Conservation (phyloP, 1,140 invertebrate species). For the Diprion similis region DNA sequence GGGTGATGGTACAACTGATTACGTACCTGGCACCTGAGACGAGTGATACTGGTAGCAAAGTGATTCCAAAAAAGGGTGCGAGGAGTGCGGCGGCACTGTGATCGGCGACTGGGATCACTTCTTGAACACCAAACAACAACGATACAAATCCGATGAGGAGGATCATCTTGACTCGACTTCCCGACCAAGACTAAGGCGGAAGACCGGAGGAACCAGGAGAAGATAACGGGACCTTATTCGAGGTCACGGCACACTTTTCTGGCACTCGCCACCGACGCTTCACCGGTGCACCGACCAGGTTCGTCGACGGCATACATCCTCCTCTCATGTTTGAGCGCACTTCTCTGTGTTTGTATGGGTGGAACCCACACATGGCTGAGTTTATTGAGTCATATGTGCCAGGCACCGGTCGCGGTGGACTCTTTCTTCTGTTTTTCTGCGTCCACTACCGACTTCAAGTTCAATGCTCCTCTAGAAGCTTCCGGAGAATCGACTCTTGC, state of each 20-base stretch:
- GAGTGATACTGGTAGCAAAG: constrained; percentile 41
- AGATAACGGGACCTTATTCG: constrained; percentile 58
- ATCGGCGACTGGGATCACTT: constrained; percentile 39
- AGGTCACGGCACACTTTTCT: constrained; percentile 59
- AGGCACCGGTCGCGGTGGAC: neutral
- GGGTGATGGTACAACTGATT: neutral
- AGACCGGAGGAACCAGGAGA: constrained; percentile 43
- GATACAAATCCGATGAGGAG: constrained; percentile 41
- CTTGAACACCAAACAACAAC: constrained; percentile 41
- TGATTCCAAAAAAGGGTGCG: constrained; percentile 39
- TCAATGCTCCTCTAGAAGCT: neutral
- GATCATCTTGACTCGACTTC: constrained; percentile 57
- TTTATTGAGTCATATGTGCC: neutral
- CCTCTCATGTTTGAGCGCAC: neutral
- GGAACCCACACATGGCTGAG: too few relatives aligned
- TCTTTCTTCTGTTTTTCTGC: neutral
- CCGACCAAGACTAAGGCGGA: constrained; percentile 54
- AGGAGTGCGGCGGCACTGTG: constrained; percentile 25
- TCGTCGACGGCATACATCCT: neutral
- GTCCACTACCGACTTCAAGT: neutral
- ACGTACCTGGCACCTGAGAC: constrained; percentile 52
- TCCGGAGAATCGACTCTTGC: neutral
- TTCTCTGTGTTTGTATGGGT: neutral
- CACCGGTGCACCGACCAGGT: neutral
- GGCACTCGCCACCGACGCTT: neutral